These are phyloP conservation scores for Origma solitaria DNA, from an alignment of 2,113 vertebrate species.

Conservation along the genomic window DNA sequence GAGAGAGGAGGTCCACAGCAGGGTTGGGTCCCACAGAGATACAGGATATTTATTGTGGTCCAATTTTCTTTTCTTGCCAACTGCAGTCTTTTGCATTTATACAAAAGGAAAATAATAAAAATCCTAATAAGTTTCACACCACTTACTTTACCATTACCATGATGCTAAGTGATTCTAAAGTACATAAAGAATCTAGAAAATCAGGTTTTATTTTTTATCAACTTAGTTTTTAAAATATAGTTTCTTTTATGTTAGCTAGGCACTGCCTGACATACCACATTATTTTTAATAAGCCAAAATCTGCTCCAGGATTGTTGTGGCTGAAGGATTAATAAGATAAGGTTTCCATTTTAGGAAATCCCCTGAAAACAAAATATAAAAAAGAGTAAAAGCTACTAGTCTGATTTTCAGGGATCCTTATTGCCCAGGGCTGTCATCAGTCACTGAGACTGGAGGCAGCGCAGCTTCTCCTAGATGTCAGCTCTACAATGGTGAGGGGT, in stretches of 20 bases:
- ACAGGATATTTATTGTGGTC: not conserved
- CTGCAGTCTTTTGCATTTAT: not conserved
- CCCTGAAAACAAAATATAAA: constrained; percentile 1
- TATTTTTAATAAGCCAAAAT: not conserved
- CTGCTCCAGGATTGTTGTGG: not conserved
- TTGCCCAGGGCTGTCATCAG: not conserved
- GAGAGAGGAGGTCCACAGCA: not conserved
- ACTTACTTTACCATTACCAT: not conserved
- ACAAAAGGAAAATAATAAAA: not conserved
- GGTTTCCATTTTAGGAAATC: constrained; percentile 8
- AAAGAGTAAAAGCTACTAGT: not conserved
- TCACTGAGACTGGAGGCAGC: not conserved
- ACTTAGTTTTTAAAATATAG: not conserved
- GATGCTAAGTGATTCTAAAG: not conserved
- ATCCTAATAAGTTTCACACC: not conserved
- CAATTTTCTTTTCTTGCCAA: not conserved
- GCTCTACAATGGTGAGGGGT: not conserved
- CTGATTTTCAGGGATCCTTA: not conserved
- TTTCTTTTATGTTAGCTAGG: not conserved
- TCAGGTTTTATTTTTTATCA: not conserved
- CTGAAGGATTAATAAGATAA: not conserved
- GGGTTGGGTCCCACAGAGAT: not conserved
- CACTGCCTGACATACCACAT: not conserved
- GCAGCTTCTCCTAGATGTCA: not conserved
- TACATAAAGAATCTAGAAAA: not conserved